phyloP scores from a whole-genome alignment of 2,113 vertebrate genomes.

The Tragulus kanchil region DNA sequence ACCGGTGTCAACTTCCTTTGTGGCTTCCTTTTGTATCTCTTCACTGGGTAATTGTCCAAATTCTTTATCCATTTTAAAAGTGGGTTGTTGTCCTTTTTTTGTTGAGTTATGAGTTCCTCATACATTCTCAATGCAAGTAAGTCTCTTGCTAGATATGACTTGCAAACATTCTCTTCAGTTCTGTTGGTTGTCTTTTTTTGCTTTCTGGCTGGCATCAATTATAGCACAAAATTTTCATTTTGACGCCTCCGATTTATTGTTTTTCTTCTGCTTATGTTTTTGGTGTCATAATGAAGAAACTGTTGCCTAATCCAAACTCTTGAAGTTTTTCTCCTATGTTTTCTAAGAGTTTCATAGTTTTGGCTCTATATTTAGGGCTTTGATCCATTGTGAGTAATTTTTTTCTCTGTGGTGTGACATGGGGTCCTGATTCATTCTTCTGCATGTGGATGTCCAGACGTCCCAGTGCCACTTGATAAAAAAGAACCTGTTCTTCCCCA shows the following conservation, averaged over 20 bases:
- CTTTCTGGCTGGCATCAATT: background rate
- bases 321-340: background rate
- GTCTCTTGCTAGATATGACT: background rate
- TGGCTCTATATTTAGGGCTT: background rate
- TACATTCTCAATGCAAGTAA: background rate
- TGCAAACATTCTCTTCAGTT: background rate
- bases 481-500: background rate
- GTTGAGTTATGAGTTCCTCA: background rate
- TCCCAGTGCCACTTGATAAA: background rate
- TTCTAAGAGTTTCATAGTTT: background rate
- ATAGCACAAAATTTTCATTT: background rate
- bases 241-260: background rate
- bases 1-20: background rate
- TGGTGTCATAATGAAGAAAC: background rate
- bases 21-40: background rate
- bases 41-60: background rate
- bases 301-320: background rate
- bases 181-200: background rate
- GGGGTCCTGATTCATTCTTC: background rate
- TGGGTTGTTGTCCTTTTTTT: background rate
- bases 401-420: background rate
- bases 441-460: background rate
- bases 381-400: background rate
- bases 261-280: background rate
- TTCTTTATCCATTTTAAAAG: background rate